A percentile compares a stretch with the other conserved stretches of the same genome.
Conservation (phyloP, 2,888 invertebrate genomes). For the Drosophila macrothrix region DNA sequence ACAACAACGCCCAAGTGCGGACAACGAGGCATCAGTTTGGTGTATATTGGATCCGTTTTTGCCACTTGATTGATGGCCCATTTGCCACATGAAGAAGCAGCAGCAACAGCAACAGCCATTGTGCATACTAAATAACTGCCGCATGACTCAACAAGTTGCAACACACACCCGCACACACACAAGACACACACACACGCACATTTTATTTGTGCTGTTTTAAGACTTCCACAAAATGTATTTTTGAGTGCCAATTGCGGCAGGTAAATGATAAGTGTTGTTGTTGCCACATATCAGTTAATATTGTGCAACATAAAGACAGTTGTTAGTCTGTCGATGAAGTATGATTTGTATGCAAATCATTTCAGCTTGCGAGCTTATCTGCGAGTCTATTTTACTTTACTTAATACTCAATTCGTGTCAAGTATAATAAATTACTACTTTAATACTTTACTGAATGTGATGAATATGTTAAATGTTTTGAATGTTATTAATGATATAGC, state of each 20-base stretch:
- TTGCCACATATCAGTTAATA: constrained; percentile 24
- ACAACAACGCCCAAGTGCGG: constrained; percentile 29
- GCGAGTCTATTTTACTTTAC: background rate
- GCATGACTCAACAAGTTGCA: constrained; percentile 79
- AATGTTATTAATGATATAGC: background rate
- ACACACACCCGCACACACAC: constrained; percentile 32
- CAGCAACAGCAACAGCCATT: constrained; percentile 26
- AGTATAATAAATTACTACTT: background rate
- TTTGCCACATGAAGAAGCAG: constrained; percentile 26
- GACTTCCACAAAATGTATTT: constrained; percentile 16
- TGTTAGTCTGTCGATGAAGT: constrained; percentile 27
- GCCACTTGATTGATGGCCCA: constrained; percentile 68
- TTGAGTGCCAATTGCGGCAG: constrained; percentile 36
- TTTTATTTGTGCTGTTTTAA: constrained; percentile 11
- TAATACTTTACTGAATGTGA: background rate
- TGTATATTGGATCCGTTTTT: constrained; percentile 49
- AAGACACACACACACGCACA: constrained; percentile 13
- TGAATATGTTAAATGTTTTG: background rate
- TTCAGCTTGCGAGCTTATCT: constrained; percentile 9
- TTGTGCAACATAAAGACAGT: constrained; percentile 27
- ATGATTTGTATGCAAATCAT: constrained; percentile 10
- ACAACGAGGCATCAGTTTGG: constrained; percentile 17
- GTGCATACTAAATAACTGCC: constrained; percentile 66
- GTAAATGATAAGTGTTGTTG: constrained; percentile 5
- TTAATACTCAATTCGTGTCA: background rate